Percentiles rank a stretch among this genome's conserved stretches.
phyloP scores from a whole-genome alignment of 1,140 invertebrate species.

The Drosophila fuyamai region DNA sequence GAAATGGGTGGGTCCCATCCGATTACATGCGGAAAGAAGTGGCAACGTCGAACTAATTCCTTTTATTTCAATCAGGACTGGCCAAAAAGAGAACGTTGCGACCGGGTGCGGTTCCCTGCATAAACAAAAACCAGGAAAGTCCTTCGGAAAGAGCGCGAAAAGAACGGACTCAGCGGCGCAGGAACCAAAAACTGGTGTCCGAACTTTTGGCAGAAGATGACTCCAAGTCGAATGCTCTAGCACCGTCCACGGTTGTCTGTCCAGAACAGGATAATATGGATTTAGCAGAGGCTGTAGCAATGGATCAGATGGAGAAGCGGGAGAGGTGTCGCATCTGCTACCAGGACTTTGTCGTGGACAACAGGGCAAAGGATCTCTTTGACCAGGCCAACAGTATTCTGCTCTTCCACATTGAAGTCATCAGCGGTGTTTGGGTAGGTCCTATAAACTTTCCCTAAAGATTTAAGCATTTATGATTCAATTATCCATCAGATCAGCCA shows the following conservation, averaged over 20 bases:
- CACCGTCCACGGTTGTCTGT: slow-evolving; percentile 3
- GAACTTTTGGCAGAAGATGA: slow-evolving; percentile 30
- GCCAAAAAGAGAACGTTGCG: slow-evolving; percentile 37
- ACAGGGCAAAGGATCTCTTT: slow-evolving; percentile 46
- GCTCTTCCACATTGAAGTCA: slow-evolving; percentile 69
- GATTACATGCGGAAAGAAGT: too few relatives aligned
- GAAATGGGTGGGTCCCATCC: slow-evolving; percentile 53
- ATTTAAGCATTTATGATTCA: background rate
- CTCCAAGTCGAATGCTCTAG: background rate
- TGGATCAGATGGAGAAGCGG: background rate
- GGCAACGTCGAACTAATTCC: background rate
- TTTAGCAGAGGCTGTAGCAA: slow-evolving; percentile 1
- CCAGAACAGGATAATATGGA: background rate
- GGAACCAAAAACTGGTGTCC: slow-evolving; percentile 34
- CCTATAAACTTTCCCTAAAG: too few relatives aligned
- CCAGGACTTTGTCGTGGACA: slow-evolving; percentile 21
- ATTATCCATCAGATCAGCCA: slow-evolving; percentile 32
- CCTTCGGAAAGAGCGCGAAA: slow-evolving; percentile 5
- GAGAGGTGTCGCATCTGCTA: slow-evolving; percentile 53
- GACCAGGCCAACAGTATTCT: slow-evolving; percentile 48
- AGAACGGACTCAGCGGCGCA: slow-evolving; percentile 14
- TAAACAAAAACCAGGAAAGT: slow-evolving; percentile 27
- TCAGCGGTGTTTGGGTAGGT: slow-evolving; percentile 69
- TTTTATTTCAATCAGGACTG: slow-evolving; percentile 10
- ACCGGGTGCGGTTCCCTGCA: slow-evolving; percentile 36